Evolutionary conservation across 2,888 invertebrate genomes (phyloP), one percentile per base, ranked within the genome.

Genomic region (Euplexia lucipara): DNA sequence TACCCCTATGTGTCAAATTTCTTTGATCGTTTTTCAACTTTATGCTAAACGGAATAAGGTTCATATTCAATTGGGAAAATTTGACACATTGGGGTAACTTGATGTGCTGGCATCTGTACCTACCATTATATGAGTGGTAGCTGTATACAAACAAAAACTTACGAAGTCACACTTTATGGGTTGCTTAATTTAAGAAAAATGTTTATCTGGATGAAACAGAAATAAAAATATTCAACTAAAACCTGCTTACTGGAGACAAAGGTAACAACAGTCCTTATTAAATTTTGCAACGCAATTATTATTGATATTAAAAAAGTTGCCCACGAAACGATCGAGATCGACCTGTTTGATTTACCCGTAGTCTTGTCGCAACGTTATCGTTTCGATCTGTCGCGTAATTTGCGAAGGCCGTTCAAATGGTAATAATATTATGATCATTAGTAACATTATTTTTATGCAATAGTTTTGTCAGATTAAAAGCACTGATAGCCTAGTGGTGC

Each of bases 291-390:
- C 7, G 12, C 10, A 9, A 42, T 71, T 67, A 48, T 48, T 39
- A 60, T 67, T 32, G 59, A 22, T 53, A 60, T 73, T 42, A 66
- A 66, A 71, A 61, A 61, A 20, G 67, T 41, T 67, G 49, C n/a
- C 49, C 60, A 65, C 44, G 53, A 67, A 67, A 58, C 57, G 62
- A 59, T 67, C 42, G 49, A 69, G 71, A 75, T 72, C 58, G 64
- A 62, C 54, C 39, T 22, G 48, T 54, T 65, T 51, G 44, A 57
- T 60, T n/a, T n/a, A n/a, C n/a, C n/a, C n/a, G 66, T 67, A 57
- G 56, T 58, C 32, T 70, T 79, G 59, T 70, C 67, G 79, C 62
- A 79, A 79, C 65, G 20, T 67, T 70, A 70, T 37, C 20, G 60
- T 56, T 64, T 77, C 60, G 20, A 58, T 26, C 51, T 73, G 73